phyloP scores from a whole-genome alignment of 2,797 vertebrate genomes.

The Esox lucius region DNA sequence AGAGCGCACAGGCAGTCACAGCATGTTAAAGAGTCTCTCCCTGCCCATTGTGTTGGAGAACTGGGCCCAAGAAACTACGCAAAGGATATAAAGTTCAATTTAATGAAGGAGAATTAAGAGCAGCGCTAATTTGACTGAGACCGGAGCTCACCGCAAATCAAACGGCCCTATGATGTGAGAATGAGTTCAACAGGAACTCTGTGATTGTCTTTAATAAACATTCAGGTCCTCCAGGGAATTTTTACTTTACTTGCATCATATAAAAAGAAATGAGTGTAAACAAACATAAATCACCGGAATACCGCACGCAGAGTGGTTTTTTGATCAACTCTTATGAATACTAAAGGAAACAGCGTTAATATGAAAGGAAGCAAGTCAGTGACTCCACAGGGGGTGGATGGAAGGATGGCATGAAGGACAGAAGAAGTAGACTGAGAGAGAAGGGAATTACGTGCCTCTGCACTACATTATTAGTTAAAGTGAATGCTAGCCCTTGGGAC shows the following conservation, averaged over 20 bases:
- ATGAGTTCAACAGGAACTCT: slow-evolving; percentile 28
- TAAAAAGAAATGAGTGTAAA: slow-evolving; percentile 42
- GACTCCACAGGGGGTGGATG: not conserved
- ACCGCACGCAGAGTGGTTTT: slow-evolving; percentile 4
- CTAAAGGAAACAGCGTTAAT: slow-evolving; percentile 27
- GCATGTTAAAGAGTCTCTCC: slow-evolving; percentile 18
- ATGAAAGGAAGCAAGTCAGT: slow-evolving; percentile 15
- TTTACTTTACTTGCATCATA: slow-evolving; percentile 34
- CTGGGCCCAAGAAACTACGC: slow-evolving; percentile 21
- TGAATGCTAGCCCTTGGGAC: not conserved
- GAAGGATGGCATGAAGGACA: not conserved
- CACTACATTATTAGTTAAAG: not conserved
- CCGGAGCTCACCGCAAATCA: slow-evolving; percentile 27
- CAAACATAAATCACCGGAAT: slow-evolving; percentile 45
- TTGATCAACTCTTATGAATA: slow-evolving; percentile 45
- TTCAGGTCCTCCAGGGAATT: slow-evolving; percentile 18
- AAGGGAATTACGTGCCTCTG: not conserved
- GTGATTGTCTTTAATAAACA: slow-evolving; percentile 37
- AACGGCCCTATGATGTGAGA: slow-evolving; percentile 42
- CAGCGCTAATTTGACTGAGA: slow-evolving; percentile 26
- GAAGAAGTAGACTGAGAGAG: not conserved
- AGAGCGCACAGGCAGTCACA: slow-evolving; percentile 29
- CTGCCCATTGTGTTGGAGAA: slow-evolving; percentile 11
- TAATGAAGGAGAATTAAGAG: not conserved
- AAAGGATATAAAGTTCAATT: slow-evolving; percentile 17